Base-by-base conservation (phyloP, 2,888 invertebrate species). In the Polyommatus icarus region DNA sequence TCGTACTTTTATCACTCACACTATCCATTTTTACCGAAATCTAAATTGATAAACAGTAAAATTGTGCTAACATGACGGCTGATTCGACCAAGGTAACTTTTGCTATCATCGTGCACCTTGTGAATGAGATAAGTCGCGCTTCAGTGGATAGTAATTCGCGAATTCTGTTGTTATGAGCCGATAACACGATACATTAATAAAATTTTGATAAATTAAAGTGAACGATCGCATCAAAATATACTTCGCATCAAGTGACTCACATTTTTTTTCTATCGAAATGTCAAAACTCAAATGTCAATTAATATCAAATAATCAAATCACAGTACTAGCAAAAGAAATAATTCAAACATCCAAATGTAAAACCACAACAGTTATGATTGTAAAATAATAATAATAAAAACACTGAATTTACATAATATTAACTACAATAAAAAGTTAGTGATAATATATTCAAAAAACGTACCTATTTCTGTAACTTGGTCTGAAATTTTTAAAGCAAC, bases 21-120 rank as follows among this genome's bases (percentile, higher is more conserved):
- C 85, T 90, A 86, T 93, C 92, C 94, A 93, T 93, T 89, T 88
- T 91, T 81, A 83, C 81, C 81, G 79, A 81, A 79, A 79, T 72
- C 79, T 67, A 79, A 80, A 81, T 73, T 81, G 78, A 82, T 82
- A 84, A 82, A 81, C 79, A 82, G 78, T 80, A 78, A 76, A 78
- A 71, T 76, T 72, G 20, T 32, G 40, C 75, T 36, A 77, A 50
- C 76, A 78, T 71, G 76, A 20, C 76, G 71, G 73, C 54, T 32
- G 32, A 18, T 29, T 50, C 72, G 54, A 78, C 32, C 15, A 20
- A 59, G 36, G 76, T 76, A 32, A 29, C 20, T 46, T 71, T 76
- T 46, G 67, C 15, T 67, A 20, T 61, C 81, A 82, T 82, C 73
- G 77, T 82, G 76, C 78, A 79, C 81, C 71, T 79, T 80, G 80